Percentiles rank a stretch among this genome's conserved stretches.
Conservation (phyloP, 2,113 vertebrate genomes). For the Syrrhaptes paradoxus region DNA sequence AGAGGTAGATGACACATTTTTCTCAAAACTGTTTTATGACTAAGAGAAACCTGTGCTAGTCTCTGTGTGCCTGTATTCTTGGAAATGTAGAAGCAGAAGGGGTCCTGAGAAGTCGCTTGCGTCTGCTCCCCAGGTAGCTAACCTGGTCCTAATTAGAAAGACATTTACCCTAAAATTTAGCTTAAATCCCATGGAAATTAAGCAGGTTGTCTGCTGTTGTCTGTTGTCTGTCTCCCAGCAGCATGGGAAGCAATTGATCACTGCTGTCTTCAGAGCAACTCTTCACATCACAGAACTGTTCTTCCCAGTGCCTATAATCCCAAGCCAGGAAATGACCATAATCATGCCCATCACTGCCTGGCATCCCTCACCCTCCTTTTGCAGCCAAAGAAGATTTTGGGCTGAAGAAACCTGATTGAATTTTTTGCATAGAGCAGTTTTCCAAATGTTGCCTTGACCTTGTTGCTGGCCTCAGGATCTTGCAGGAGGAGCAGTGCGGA, state of each 20-base stretch:
- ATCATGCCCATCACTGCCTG: background rate
- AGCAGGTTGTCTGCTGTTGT: no score
- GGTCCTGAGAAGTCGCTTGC: background rate
- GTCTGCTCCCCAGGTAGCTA: background rate
- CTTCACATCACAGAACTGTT: rapidly evolving
- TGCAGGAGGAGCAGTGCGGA: background rate
- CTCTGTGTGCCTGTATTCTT: background rate
- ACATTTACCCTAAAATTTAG: background rate
- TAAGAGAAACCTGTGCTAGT: background rate
- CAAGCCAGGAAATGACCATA: background rate
- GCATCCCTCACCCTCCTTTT: background rate
- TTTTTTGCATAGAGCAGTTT: background rate
- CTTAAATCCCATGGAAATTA: background rate
- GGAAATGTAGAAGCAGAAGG: background rate
- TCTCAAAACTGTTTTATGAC: background rate
- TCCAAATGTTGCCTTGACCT: background rate
- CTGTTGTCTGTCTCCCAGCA: background rate
- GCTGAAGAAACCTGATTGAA: background rate
- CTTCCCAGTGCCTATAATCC: background rate
- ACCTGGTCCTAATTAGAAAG: background rate
- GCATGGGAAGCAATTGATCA: background rate
- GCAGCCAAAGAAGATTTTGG: background rate
- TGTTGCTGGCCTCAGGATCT: rapidly evolving
- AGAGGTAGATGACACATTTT: background rate
- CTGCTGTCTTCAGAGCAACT: background rate